phyloP scores from a whole-genome alignment of 2,888 invertebrate genomes.

The Isoperla grammatica region DNA sequence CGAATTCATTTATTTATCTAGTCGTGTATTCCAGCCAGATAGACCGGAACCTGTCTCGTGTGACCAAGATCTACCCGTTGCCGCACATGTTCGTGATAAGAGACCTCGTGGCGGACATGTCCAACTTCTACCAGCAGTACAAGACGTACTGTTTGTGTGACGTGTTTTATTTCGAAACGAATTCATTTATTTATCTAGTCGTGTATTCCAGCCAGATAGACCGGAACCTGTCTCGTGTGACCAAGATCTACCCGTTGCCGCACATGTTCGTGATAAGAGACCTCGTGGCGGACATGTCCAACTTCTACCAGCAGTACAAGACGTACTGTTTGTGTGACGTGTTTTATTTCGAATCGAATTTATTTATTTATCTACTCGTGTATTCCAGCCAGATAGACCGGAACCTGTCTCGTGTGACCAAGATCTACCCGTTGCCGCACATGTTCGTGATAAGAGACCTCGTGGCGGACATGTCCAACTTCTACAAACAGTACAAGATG shows the following conservation, averaged over 20 bases:
- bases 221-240: constrained; percentile 40
- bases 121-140: constrained; percentile 65
- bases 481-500: constrained; percentile 61
- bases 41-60: constrained; percentile 38
- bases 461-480: constrained; percentile 66
- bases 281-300: constrained; percentile 63
- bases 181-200: too few relatives aligned
- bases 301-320: constrained; percentile 64
- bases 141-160: too few relatives aligned
- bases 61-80: constrained; percentile 63
- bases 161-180: too few relatives aligned
- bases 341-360: too few relatives aligned
- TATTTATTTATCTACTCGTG: too few relatives aligned
- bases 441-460: constrained; percentile 73
- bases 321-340: constrained; percentile 57
- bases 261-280: constrained; percentile 78
- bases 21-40: too few relatives aligned
- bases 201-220: constrained; percentile 31
- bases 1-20: too few relatives aligned
- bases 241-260: constrained; percentile 68
- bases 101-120: constrained; percentile 66
- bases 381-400: constrained; percentile 31
- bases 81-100: constrained; percentile 79
- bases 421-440: constrained; percentile 72
- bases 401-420: constrained; percentile 44